Percentiles rank a stretch among this genome's conserved stretches.
These are phyloP conservation scores for Parauchenoglanis punctatus DNA, from an alignment of 2,797 vertebrate species.

Conservation along the genomic window DNA sequence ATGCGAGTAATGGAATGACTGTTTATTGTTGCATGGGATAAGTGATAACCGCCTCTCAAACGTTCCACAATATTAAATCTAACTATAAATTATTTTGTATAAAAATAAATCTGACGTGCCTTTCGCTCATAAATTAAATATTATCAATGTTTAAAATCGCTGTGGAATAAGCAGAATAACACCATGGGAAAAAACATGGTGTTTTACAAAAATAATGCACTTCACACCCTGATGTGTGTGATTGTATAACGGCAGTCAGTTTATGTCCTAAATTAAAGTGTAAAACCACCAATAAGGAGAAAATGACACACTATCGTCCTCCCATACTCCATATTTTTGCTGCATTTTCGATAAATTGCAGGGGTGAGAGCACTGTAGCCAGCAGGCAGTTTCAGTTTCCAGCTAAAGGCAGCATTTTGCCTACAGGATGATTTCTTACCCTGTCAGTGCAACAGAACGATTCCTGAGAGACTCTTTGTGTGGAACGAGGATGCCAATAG, in stretches of 20 bases:
- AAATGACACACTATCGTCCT: neutral
- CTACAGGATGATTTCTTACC: slow-evolving; percentile 9
- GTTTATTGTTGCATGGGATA: neutral
- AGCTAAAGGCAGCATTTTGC: slow-evolving; percentile 6
- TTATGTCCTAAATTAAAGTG: neutral
- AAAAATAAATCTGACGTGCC: neutral
- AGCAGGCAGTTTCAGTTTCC: neutral
- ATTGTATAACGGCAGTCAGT: neutral
- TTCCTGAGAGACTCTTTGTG: slow-evolving; percentile 18
- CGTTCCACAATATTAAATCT: neutral
- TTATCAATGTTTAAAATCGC: neutral
- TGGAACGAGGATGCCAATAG: slow-evolving; percentile 32
- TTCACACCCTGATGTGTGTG: neutral
- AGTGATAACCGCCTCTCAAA: neutral
- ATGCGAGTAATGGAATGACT: neutral
- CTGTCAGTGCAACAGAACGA: neutral
- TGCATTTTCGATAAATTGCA: neutral
- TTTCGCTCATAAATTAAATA: neutral
- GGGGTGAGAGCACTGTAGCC: neutral
- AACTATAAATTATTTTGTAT: neutral
- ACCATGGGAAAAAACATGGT: neutral
- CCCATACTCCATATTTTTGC: neutral
- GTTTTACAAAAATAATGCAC: too few relatives aligned
- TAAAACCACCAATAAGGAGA: neutral
- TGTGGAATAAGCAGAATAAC: neutral